These are phyloP conservation scores for Anneissia japonica DNA, from an alignment of 35 echinoderm and acorn worm genomes.

Conservation along the genomic window DNA sequence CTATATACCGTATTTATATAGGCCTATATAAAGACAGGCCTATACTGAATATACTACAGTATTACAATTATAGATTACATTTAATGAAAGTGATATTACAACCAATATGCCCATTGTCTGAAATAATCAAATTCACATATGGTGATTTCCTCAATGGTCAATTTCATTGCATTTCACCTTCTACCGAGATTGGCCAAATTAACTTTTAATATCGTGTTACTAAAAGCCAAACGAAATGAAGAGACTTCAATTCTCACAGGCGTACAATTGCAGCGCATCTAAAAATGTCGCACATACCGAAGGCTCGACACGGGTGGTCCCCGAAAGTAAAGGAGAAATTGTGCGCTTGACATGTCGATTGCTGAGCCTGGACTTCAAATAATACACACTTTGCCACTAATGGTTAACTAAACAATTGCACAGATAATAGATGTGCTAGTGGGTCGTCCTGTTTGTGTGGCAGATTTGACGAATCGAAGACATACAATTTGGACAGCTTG, in stretches of 20 bases:
- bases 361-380: neutral
- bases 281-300: neutral
- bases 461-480: neutral
- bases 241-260: neutral
- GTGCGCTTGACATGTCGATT: neutral
- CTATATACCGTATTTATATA: no score
- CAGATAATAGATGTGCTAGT: neutral
- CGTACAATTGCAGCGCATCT: neutral
- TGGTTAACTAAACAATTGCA: neutral
- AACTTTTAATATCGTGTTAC: neutral
- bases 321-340: neutral
- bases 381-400: neutral
- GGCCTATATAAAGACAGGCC: no score
- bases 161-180: neutral
- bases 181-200: neutral
- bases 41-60: no score
- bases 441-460: no score
- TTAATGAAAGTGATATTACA: no score
- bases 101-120: neutral
- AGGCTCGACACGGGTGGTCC: neutral
- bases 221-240: neutral
- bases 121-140: neutral
- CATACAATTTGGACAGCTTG: neutral
- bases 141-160: neutral
- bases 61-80: no score